Base-by-base conservation (phyloP, 2,113 vertebrate genomes). In the Synodontis membranacea region DNA sequence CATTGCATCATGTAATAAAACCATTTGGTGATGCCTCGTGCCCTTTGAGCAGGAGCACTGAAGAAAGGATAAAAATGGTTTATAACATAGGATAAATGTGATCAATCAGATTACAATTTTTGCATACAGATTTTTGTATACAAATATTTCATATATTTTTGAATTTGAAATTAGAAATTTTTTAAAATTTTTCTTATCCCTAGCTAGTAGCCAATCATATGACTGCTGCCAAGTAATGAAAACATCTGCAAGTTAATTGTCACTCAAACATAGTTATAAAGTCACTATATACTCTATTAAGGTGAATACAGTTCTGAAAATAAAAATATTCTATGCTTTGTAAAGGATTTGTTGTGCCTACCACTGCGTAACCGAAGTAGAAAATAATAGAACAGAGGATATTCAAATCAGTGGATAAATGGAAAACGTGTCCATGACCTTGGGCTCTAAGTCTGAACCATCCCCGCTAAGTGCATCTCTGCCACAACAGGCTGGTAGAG, bases 401-500 rank as follows among this genome's bases (percentile, higher is more conserved):
- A 14, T 62, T 42, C 44, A 72, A 25, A 42, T 64, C 58, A 44
- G 78, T 75, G 72, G 85, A 85, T 87, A 75, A 83, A 79, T 70
- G 80, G 25, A 80, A 62, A 68, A 68, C 70, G 68, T 84, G 82
- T 48, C 42, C 68, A 78, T 70, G 86, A 89, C 86, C 89, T 89
- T 89, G 81, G 50, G 54, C 28, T 66, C 7, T 31, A 25, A 50
- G 3, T 62, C 58, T 60, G 83, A 85, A 74, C 72, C 62, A 75
- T 84, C 76, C 89, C 39, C 84, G 85, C 84, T 86, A 91, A 93
- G 92, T 91, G 86, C 88, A 90, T 90, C 91, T 90, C 68, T 64
- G 83, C 89, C 91, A 81, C 89, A 89, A 34, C 92, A 92, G 92
- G 92, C 90, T 92, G 90, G 89, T 81, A 89, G 89, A 92, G 89